A percentile compares a stretch with the other conserved stretches of the same genome.
phyloP scores from a whole-genome alignment of 2,113 vertebrate genomes.

The Clarias macrocephalus region DNA sequence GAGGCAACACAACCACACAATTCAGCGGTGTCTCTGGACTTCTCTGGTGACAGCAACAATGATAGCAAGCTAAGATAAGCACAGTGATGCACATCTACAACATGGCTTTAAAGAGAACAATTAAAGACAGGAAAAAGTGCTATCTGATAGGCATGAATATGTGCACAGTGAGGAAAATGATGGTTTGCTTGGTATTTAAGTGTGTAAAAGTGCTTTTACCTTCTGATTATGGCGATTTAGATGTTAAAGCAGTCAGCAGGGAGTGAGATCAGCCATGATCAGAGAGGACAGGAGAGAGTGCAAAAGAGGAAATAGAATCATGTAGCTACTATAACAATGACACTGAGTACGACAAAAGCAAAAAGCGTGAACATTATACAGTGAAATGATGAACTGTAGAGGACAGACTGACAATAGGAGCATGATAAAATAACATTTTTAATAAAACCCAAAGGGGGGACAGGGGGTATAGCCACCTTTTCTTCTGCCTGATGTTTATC shows the following conservation, averaged over 20 bases:
- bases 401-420: conserved; percentile 2
- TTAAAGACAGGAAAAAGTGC: background rate
- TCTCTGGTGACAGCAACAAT: conserved; percentile 28
- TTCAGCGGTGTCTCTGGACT: background rate
- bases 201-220: conserved; percentile 79
- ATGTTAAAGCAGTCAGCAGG: conserved; percentile 50
- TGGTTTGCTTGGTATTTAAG: conserved; percentile 44
- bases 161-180: conserved; percentile 24
- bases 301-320: conserved; percentile 54
- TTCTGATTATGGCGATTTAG: conserved; percentile 86
- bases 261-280: conserved; percentile 51
- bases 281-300: conserved; percentile 54
- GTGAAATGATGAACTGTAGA: conserved; percentile 5
- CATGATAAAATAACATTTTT: background rate
- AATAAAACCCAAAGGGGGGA: too few species aligned
- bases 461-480: background rate
- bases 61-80: conserved; percentile 32
- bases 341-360: conserved; percentile 62
- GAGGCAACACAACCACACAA: conserved; percentile 2
- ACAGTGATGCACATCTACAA: conserved; percentile 27
- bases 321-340: conserved; percentile 53
- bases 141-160: conserved; percentile 23
- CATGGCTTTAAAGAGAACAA: conserved; percentile 15
- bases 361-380: conserved; percentile 57
- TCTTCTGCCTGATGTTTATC: background rate